These are phyloP conservation scores for Caiman crocodilus DNA, from an alignment of 2,797 vertebrate genomes.

Conservation along the genomic window DNA sequence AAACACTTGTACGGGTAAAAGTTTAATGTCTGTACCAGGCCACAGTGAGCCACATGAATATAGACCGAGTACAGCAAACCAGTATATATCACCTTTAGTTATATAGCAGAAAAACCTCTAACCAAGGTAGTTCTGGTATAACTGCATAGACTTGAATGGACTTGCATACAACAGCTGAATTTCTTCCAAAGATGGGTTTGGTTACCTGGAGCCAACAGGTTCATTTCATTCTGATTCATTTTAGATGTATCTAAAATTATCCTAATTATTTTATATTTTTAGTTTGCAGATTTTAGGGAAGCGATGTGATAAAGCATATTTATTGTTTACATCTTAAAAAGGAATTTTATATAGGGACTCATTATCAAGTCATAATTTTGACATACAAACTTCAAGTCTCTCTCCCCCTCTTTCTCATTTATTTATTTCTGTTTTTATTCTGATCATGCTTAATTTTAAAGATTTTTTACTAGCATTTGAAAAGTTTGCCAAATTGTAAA, in stretches of 20 bases:
- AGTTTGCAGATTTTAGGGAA: neutral
- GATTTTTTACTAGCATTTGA: neutral
- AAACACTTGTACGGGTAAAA: too few species aligned
- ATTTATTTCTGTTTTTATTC: neutral
- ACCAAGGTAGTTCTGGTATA: neutral
- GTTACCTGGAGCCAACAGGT: neutral
- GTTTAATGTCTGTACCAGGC: too few species aligned
- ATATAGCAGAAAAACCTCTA: neutral
- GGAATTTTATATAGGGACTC: neutral
- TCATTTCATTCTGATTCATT: neutral
- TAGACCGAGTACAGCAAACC: too few species aligned
- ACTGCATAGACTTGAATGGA: neutral
- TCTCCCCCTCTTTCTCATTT: neutral
- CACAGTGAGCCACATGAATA: too few species aligned
- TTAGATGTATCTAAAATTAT: neutral
- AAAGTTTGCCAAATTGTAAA: constrained; percentile 32
- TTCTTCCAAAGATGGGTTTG: neutral
- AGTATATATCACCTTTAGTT: too few species aligned
- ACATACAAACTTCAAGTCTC: neutral
- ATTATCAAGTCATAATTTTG: neutral
- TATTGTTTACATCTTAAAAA: neutral
- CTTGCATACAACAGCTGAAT: neutral
- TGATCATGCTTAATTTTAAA: neutral
- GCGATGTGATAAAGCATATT: neutral
- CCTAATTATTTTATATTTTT: neutral